phyloP scores from a whole-genome alignment of 2,113 vertebrate genomes.

The Ibidorhyncha struthersii region DNA sequence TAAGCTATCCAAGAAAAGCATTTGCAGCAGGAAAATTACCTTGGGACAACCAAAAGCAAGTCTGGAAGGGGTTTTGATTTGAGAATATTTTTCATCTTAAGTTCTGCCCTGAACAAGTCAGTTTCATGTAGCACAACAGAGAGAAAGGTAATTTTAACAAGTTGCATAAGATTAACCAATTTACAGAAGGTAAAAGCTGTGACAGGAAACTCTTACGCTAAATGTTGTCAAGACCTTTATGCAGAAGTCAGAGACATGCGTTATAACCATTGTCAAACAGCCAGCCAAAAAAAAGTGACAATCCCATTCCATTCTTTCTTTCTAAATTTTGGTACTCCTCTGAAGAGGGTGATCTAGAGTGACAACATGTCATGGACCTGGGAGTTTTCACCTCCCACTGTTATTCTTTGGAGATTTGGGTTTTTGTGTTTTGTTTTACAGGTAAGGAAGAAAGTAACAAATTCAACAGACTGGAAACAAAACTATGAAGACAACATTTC shows the following conservation, averaged over 20 bases:
- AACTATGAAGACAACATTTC: background rate
- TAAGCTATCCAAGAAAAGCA: background rate
- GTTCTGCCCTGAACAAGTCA: background rate
- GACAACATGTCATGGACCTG: background rate
- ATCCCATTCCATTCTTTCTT: background rate
- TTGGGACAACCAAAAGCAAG: background rate
- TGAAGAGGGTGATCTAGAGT: background rate
- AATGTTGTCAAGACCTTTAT: background rate
- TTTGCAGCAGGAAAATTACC: background rate
- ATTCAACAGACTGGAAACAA: background rate
- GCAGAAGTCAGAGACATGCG: background rate
- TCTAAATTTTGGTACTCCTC: background rate
- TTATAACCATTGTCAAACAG: background rate
- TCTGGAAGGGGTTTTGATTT: slow-evolving; percentile 5
- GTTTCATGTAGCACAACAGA: background rate
- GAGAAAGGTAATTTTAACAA: background rate
- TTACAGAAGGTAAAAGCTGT: background rate
- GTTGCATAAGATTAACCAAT: background rate
- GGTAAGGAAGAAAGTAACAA: background rate
- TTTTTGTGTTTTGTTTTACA: background rate
- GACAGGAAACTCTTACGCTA: background rate
- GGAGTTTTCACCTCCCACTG: background rate
- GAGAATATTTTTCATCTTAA: slow-evolving; percentile 9
- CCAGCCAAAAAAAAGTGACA: background rate
- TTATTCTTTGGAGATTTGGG: background rate